phyloP scores from a whole-genome alignment of 2,797 vertebrate species.

The Acanthurus lineatus region DNA sequence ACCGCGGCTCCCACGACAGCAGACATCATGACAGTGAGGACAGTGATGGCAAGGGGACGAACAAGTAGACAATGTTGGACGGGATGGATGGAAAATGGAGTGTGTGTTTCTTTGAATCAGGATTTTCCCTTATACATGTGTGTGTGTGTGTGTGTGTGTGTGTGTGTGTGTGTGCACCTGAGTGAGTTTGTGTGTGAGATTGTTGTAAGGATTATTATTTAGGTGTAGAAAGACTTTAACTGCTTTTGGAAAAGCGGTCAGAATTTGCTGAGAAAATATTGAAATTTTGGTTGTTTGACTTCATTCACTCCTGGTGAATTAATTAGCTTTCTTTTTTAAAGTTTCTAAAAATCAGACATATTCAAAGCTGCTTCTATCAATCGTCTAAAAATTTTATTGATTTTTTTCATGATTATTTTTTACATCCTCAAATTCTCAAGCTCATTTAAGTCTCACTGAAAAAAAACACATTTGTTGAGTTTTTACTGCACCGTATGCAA shows the following conservation, averaged over 20 bases:
- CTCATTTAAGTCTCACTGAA: conserved; percentile 6
- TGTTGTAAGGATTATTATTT: conserved; percentile 31
- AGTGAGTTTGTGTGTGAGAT: conserved; percentile 4
- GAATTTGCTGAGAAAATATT: conserved; percentile 29
- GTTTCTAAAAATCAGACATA: conserved; percentile 25
- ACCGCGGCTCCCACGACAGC: conserved; percentile 50
- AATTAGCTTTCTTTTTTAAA: conserved; percentile 45
- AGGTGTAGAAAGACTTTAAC: conserved; percentile 38
- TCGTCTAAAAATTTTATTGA: neutral
- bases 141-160: conserved; percentile 18
- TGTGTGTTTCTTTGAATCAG: conserved; percentile 47
- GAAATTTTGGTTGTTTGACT: conserved; percentile 26
- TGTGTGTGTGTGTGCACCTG: conserved; percentile 16
- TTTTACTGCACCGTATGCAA: conserved; percentile 14
- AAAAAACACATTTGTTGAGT: conserved; percentile 3
- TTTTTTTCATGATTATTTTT: conserved; percentile 7
- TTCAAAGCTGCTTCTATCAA: conserved; percentile 47
- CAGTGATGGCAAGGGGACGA: conserved; percentile 68
- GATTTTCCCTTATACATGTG: conserved; percentile 35
- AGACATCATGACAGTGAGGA: conserved; percentile 61
- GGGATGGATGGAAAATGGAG: neutral
- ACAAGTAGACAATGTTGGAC: conserved; percentile 71
- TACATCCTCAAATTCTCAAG: conserved; percentile 3
- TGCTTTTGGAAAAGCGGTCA: conserved; percentile 17
- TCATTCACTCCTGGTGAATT: conserved; percentile 32